Evolutionary conservation across 2,113 vertebrate genomes (phyloP).

Genomic region (Malaclemys terrapin): DNA sequence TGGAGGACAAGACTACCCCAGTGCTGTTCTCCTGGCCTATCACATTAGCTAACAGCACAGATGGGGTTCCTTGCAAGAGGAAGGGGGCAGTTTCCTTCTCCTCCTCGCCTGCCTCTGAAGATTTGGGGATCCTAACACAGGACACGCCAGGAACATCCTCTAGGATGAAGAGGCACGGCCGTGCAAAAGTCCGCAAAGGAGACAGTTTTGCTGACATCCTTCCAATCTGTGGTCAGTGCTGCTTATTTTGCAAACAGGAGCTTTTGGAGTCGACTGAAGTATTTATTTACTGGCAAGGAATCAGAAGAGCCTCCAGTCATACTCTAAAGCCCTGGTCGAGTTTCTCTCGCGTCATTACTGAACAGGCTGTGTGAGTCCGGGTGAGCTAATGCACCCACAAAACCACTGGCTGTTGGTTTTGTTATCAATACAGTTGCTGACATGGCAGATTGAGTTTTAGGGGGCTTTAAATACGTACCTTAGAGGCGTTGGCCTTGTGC

Average conservation of each 20-base stretch:
- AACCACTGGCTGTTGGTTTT: neutral
- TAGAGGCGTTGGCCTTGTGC: neutral
- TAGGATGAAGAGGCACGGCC: neutral
- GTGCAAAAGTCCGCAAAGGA: neutral
- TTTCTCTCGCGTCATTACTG: neutral
- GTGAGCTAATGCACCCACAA: neutral
- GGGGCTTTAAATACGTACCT: neutral
- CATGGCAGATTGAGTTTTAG: neutral
- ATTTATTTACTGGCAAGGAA: neutral
- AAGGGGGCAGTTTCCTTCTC: neutral
- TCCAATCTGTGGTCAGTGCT: rapidly evolving
- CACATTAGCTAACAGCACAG: neutral
- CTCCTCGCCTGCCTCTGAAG: neutral
- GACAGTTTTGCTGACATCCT: neutral
- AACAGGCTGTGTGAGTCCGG: too few relatives aligned
- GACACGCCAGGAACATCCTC: neutral
- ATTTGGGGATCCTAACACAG: neutral
- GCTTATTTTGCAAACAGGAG: neutral
- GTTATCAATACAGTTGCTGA: neutral
- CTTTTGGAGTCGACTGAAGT: neutral
- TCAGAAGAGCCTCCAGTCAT: neutral
- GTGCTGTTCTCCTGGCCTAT: neutral
- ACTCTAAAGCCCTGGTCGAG: neutral
- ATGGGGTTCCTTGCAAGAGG: neutral
- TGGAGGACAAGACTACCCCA: neutral